Evolutionary conservation across 2,797 vertebrate genomes (phyloP).

Genomic region (Galaxias olidus): DNA sequence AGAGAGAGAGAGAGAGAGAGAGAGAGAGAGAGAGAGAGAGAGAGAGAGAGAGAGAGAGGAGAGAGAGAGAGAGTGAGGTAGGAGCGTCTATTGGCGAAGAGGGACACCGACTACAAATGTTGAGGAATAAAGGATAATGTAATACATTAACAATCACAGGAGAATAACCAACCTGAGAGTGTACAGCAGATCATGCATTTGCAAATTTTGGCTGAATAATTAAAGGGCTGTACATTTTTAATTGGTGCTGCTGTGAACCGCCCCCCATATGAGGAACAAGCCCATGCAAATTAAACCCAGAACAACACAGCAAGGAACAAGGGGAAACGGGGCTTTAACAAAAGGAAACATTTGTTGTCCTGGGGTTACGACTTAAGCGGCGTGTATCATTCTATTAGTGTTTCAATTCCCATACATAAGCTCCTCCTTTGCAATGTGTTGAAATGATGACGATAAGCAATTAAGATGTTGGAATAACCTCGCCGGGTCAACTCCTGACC

Average conservation of each 20-base stretch:
- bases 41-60: not conserved
- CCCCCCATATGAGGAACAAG: constrained; percentile 35
- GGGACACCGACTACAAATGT: not conserved
- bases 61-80: constrained; percentile 1
- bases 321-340: constrained; percentile 26
- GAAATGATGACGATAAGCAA: constrained; percentile 40
- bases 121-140: not conserved
- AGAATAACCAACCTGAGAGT: not conserved
- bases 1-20: not conserved
- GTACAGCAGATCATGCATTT: not conserved
- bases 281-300: constrained; percentile 41
- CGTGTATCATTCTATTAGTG: constrained; percentile 15
- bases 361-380: constrained; percentile 48
- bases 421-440: constrained; percentile 40
- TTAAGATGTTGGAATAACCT: not conserved
- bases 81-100: not conserved
- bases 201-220: constrained; percentile 21
- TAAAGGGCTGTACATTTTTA: constrained; percentile 31
- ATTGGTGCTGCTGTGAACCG: constrained; percentile 40
- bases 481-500: constrained; percentile 7
- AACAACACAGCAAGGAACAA: constrained; percentile 37
- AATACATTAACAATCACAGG: not conserved
- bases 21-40: not conserved
- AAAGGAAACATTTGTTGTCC: constrained; percentile 45
- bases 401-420: constrained; percentile 44